Conservation (phyloP, 2,797 vertebrate species). For the Petrocephalus schoutedeni region DNA sequence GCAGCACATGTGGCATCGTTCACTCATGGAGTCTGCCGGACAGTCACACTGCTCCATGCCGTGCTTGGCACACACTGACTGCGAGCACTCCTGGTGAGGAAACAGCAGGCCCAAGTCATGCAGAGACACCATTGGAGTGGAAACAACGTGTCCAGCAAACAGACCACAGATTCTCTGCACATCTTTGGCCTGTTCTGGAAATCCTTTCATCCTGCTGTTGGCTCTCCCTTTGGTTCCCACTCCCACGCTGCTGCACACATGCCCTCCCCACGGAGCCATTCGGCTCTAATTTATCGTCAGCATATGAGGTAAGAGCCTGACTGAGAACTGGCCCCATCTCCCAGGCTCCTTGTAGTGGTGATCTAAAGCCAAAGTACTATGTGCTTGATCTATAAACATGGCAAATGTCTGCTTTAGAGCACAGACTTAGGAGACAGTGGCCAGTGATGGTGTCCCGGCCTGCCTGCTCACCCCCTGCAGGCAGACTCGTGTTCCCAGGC, state of each 20-base stretch:
- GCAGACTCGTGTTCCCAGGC: slow-evolving; percentile 63
- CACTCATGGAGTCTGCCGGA: slow-evolving; percentile 52
- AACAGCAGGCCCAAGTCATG: not conserved
- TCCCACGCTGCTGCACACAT: not conserved
- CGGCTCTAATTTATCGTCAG: slow-evolving; percentile 18
- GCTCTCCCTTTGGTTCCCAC: not conserved
- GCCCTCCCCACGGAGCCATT: slow-evolving; percentile 26
- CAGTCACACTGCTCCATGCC: slow-evolving; percentile 66
- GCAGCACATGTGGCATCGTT: slow-evolving; percentile 71
- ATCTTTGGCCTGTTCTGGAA: not conserved
- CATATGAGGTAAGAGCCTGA: not conserved
- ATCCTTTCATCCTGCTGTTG: not conserved
- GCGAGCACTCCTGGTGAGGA: slow-evolving; percentile 51
- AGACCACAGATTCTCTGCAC: not conserved
- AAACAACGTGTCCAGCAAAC: not conserved
- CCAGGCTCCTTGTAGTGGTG: not conserved
- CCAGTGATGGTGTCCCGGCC: not conserved
- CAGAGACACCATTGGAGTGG: not conserved
- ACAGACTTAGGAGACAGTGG: not conserved
- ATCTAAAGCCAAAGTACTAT: not conserved
- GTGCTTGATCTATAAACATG: not conserved
- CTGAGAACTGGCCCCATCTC: slow-evolving; percentile 28
- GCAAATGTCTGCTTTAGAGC: not conserved
- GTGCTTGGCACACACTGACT: slow-evolving; percentile 56
- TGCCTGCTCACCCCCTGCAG: slow-evolving; percentile 62